These are phyloP conservation scores for Cydia pomonella DNA, from an alignment of 1,140 invertebrate genomes.

Conservation along the genomic window DNA sequence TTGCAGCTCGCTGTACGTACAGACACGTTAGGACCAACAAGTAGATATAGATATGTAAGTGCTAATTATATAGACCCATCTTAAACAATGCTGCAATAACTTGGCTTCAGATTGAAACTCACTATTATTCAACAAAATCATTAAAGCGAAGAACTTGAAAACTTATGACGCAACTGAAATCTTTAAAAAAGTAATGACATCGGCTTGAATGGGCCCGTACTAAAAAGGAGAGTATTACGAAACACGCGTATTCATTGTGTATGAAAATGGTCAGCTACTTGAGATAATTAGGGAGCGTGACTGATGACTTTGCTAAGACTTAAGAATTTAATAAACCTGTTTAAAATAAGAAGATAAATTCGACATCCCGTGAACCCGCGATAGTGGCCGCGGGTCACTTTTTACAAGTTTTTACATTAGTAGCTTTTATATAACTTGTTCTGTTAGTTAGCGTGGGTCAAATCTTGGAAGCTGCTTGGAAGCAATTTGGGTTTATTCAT, in stretches of 20 bases:
- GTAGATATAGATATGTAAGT: too few relatives aligned
- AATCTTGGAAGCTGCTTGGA: too few relatives aligned
- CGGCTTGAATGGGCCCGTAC: not conserved
- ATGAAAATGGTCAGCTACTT: constrained; percentile 1
- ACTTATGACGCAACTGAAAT: constrained; percentile 2
- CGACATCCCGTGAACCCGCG: too few relatives aligned
- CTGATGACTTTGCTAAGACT: not conserved
- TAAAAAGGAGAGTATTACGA: not conserved
- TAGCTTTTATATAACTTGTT: too few relatives aligned
- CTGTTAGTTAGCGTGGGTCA: too few relatives aligned
- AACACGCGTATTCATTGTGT: not conserved
- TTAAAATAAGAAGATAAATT: too few relatives aligned
- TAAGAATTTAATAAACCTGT: not conserved
- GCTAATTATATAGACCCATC: too few relatives aligned
- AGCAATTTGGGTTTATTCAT: too few relatives aligned
- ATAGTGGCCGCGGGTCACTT: too few relatives aligned
- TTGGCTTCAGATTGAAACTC: not conserved
- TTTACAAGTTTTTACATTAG: too few relatives aligned
- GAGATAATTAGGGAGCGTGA: constrained; percentile 16
- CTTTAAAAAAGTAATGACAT: not conserved
- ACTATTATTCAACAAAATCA: not conserved
- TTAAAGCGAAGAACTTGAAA: not conserved
- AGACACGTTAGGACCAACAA: too few relatives aligned
- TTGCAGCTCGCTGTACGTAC: too few relatives aligned
- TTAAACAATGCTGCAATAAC: not conserved